These are phyloP conservation scores for Morus bassanus DNA, from an alignment of 2,797 vertebrate genomes.

Conservation along the genomic window DNA sequence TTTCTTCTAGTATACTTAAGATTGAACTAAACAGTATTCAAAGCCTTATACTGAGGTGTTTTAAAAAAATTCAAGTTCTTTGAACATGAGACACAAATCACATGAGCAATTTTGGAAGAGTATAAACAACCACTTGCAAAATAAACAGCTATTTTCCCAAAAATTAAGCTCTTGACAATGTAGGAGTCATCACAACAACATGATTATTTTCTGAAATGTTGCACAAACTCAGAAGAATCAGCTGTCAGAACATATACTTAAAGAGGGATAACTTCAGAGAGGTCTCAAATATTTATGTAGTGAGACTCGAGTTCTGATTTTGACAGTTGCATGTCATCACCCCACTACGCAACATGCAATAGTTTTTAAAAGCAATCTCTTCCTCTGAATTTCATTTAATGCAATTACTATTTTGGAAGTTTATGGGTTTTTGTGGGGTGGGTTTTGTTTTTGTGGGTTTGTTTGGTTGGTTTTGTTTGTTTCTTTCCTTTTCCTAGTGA, in stretches of 20 bases:
- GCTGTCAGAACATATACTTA: neutral
- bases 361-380: neutral
- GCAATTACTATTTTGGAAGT: neutral
- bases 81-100: neutral
- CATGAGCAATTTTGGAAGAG: neutral
- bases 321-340: neutral
- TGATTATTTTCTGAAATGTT: neutral
- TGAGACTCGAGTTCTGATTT: neutral
- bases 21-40: neutral
- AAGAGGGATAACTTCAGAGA: neutral
- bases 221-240: neutral
- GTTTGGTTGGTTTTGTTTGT: no score
- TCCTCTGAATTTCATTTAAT: neutral
- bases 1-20: neutral
- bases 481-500: neutral
- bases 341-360: neutral
- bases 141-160: neutral
- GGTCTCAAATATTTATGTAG: neutral
- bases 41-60: neutral
- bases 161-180: neutral
- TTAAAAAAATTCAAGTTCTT: neutral
- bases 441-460: no score
- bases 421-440: neutral
- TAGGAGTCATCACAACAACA: neutral
- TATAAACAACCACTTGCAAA: neutral